Evolutionary conservation across 1,140 invertebrate genomes (phyloP), one percentile per base, ranked within the genome.

Genomic region (Anagrus nilaparvatae): DNA sequence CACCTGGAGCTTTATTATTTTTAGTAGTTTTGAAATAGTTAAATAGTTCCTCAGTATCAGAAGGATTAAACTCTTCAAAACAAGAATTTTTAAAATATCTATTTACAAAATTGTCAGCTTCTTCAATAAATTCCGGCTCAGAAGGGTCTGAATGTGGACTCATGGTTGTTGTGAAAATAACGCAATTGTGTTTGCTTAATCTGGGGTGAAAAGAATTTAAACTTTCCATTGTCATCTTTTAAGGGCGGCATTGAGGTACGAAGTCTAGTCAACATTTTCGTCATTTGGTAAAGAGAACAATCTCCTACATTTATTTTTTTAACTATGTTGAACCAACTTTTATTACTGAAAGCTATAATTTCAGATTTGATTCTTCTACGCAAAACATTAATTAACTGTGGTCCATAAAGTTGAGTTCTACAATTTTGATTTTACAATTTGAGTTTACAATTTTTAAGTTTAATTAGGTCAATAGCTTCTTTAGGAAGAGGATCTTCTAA

Each of bases 201-300:
- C 32, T 30, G 5, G 5, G 16, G 25, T 3, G 37, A 36, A 12
- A 39, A 39, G 13, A 17, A 39, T 29, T 19, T 28, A 4, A 39
- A 8, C 2, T 12, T n/a, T 8, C 28, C 28, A 12, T 39, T 30
- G 4, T 24, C 9, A 9, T 32, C 17, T 36, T 36, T 36, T 23
- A 41, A 7, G 2, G 39, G 28, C 3, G 28, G 30, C 4, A 41
- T 24, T 3, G 5, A 10, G 3, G 20, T 25, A 20, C 3, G 3
- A 13, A 12, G 18, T 31, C 20, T 37, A 3, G 35, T 44, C 10
- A 31, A 19, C 1, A 21, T 18, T 37, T 44, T 44, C 3, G 35
- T 33, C 33, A 44, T 28, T 37, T 35, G 23, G 23, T 33, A 43
- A 2, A 43, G 4, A 17, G 36, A 36, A n/a, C 37, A 36, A 37